Conservation (phyloP, 2,888 invertebrate species). For the Heliconius ismenius region DNA sequence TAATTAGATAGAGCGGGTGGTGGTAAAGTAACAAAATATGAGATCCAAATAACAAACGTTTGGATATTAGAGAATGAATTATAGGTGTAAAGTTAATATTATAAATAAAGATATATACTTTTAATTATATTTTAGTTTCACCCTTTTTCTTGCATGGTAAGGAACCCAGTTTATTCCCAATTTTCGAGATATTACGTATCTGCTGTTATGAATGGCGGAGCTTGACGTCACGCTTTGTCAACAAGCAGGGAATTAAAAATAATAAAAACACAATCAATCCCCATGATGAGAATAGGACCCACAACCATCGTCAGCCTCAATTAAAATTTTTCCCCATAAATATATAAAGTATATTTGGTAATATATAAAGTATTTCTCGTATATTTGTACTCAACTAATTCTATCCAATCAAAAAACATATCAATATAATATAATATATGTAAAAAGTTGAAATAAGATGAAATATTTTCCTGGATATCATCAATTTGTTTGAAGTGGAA, state of each 20-base stretch:
- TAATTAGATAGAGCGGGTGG: neutral
- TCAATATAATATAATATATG: slow-evolving; percentile 4
- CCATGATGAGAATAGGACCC: neutral
- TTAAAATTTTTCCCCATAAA: neutral
- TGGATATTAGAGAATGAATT: too few relatives aligned
- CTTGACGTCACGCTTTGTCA: neutral
- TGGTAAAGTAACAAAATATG: neutral
- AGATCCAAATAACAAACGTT: too few relatives aligned
- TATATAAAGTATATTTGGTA: neutral
- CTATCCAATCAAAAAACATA: neutral
- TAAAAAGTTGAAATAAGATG: slow-evolving; percentile 7
- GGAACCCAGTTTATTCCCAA: neutral
- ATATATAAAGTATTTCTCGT: neutral
- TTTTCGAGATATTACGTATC: neutral
- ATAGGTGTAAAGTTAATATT: too few relatives aligned
- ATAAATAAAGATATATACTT: too few relatives aligned
- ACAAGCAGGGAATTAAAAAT: neutral
- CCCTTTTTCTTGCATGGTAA: too few relatives aligned
- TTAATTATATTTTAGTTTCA: too few relatives aligned
- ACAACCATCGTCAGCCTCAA: neutral
- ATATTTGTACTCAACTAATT: neutral
- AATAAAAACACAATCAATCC: neutral
- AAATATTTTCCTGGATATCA: slow-evolving; percentile 16
- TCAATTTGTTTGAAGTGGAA: slow-evolving; percentile 18
- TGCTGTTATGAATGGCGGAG: neutral